A percentile compares a stretch with the other conserved stretches of the same genome.
Conservation (phyloP, 1,140 invertebrate species). For the Tetraneura akinire region DNA sequence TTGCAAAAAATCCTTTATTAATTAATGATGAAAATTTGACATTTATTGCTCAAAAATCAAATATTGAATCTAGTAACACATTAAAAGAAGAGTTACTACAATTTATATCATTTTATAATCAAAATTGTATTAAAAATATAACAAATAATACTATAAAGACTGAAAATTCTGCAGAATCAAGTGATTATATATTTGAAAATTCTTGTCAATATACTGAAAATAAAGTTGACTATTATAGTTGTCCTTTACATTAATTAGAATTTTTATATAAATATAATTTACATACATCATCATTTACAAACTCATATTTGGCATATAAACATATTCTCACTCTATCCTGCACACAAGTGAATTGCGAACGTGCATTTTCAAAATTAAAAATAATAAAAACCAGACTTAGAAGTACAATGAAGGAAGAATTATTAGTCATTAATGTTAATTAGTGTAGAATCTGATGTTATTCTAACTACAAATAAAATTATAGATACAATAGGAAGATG, state of each 20-base stretch:
- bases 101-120: constrained; percentile 33
- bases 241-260: constrained; percentile 12
- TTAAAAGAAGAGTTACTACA: constrained; percentile 32
- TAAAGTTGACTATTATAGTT: constrained; percentile 1
- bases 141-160: too few species aligned
- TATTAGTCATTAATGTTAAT: constrained; percentile 45
- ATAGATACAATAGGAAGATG: too few species aligned
- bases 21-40: constrained; percentile 11
- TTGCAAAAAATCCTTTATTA: constrained; percentile 2
- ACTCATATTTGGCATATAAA: constrained; percentile 31
- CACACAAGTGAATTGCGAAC: constrained; percentile 29
- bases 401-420: constrained; percentile 6
- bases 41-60: constrained; percentile 25
- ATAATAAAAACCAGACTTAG: constrained; percentile 30
- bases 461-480: too few species aligned
- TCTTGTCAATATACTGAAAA: neutral
- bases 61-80: neutral
- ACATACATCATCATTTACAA: constrained; percentile 22
- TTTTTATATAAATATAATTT: constrained; percentile 33
- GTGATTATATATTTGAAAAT: neutral
- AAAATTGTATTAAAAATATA: neutral
- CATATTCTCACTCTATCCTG: constrained; percentile 20
- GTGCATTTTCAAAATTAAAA: constrained; percentile 32
- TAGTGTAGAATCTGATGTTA: too few species aligned
- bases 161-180: neutral